Base-by-base conservation (phyloP, 1,140 invertebrate species). In the Odontomachus brunneus region DNA sequence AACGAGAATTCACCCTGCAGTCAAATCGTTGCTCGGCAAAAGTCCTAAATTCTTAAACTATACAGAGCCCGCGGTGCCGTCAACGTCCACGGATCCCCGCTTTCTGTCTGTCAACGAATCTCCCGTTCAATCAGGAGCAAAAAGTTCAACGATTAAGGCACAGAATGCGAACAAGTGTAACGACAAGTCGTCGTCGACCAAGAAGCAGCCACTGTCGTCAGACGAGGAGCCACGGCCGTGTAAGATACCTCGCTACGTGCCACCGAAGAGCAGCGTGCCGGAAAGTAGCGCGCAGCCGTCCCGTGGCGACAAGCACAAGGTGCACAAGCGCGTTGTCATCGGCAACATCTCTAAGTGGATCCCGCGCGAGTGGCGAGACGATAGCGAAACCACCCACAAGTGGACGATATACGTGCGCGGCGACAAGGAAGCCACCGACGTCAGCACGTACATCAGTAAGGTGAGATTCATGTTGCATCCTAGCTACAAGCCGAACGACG, bases 301-400 rank as follows among this genome's bases (percentile, higher is more conserved):
- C 0, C 90, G 91, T 38, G 93, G 91, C 22, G 82, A 84, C n/a
- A 90, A 89, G 0, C 90, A 93, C 24, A 94, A 94, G 87, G 84
- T 91, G 0, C 86, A 89, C 65, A 88, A 91, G 72, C 90, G 91
- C 75, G 90, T 97, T 71, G 94, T 97, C 62, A 94, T 97, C 90
- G 98, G 98, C 0, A 98, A 98, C 94, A 96, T 98, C 19, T 98
- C 97, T 0, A 97, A 97, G 92, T 98, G 96, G 95, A 96, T 97
- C 49, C 96, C 96, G 2, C 94, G 95, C 0, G 95, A 96, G 59
- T 96, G 95, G 60, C 90, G 95, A 11, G 95, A 96, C 26, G 96
- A 97, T 88, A 95, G 95, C 48, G 2, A 44, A 5, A 95, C 97
- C n/a, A 98, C 96, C 65, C 97, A 98, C 92, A 98, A 98, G 90